A percentile compares a stretch with the other conserved stretches of the same genome.
Evolutionary conservation across 2,113 vertebrate genomes (phyloP).

Genomic region (Ellobius talpinus): DNA sequence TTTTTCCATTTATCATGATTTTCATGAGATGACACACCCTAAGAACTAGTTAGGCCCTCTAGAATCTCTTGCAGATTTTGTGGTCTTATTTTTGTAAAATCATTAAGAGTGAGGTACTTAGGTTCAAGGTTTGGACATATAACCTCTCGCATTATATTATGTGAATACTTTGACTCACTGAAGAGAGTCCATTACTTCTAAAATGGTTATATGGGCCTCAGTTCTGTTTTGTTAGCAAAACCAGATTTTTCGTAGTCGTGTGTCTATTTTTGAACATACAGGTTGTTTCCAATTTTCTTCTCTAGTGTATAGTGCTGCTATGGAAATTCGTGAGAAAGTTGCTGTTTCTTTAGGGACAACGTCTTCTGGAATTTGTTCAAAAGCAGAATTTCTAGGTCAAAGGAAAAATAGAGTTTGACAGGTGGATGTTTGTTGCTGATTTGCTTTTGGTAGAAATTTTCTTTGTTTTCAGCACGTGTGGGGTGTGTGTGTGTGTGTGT

Average conservation of each 20-base stretch:
- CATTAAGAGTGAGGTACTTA: neutral
- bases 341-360: conserved; percentile 44
- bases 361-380: conserved; percentile 40
- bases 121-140: neutral
- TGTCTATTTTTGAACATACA: conserved; percentile 66
- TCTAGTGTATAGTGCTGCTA: conserved; percentile 49
- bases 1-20: neutral
- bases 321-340: conserved; percentile 55
- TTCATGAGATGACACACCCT: neutral
- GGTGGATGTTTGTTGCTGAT: neutral
- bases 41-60: neutral
- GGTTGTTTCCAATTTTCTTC: conserved; percentile 66
- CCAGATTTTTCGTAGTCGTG: conserved; percentile 52
- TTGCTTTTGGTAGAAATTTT: neutral
- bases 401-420: neutral
- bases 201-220: neutral
- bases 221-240: conserved; percentile 60
- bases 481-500: neutral
- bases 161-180: neutral
- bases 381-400: conserved; percentile 39
- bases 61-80: neutral
- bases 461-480: neutral
- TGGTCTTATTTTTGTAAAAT: neutral
- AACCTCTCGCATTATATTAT: neutral
- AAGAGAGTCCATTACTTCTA: conserved; percentile 6